Conservation (phyloP, 2,888 invertebrate genomes). For the Archips crataeganus region DNA sequence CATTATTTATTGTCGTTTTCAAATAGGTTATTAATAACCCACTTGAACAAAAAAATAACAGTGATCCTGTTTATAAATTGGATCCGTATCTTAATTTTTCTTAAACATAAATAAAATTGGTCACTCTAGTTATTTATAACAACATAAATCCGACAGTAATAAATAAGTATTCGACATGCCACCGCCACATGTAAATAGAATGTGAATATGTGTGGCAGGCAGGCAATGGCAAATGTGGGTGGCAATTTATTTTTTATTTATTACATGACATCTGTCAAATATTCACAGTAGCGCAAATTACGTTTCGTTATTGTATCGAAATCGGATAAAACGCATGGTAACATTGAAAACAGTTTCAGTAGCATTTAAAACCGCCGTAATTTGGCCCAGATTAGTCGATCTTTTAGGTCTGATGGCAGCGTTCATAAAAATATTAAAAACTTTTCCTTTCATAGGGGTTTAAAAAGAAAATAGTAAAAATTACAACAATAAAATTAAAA, state of each 20-base stretch:
- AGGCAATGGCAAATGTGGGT: too few relatives aligned
- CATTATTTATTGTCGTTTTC: conserved; percentile 10
- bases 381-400: neutral
- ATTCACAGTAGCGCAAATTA: neutral
- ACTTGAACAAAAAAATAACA: neutral
- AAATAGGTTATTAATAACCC: neutral
- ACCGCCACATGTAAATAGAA: too few relatives aligned
- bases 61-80: neutral
- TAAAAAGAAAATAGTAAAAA: conserved; percentile 3
- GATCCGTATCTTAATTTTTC: too few relatives aligned
- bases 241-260: too few relatives aligned
- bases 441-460: neutral
- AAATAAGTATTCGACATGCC: too few relatives aligned
- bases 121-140: neutral
- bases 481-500: conserved; percentile 44
- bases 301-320: neutral
- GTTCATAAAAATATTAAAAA: conserved; percentile 19
- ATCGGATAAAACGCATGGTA: conserved; percentile 8
- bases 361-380: neutral
- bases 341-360: conserved; percentile 13
- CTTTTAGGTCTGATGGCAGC: neutral
- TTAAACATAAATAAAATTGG: too few relatives aligned
- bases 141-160: neutral
- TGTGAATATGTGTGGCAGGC: too few relatives aligned
- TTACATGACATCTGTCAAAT: too few relatives aligned